Evolutionary conservation across 2,113 vertebrate genomes (phyloP).

Genomic region (Nycticryphes semicollaris): DNA sequence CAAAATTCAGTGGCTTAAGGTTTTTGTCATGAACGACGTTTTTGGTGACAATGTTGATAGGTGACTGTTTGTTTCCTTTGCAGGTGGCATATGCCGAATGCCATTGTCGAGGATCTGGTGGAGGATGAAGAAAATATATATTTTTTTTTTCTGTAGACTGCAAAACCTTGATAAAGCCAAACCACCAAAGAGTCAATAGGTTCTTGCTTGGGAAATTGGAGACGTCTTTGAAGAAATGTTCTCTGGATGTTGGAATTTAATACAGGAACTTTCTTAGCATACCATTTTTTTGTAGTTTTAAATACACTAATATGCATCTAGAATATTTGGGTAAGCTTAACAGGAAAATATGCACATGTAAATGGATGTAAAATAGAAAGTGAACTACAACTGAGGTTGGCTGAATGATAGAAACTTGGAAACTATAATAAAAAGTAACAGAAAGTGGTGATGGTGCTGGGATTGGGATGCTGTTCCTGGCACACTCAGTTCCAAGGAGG

Average conservation of each 20-base stretch:
- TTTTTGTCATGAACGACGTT: conserved; percentile 36
- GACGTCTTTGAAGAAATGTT: neutral
- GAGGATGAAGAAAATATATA: neutral
- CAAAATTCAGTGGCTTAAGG: conserved; percentile 76
- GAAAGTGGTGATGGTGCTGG: neutral
- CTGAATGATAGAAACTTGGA: neutral
- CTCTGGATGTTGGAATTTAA: neutral
- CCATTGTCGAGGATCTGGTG: conserved; percentile 80
- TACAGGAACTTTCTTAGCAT: neutral
- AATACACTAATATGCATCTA: neutral
- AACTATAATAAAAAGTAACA: neutral
- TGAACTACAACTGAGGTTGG: neutral
- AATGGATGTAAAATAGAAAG: neutral
- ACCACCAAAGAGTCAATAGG: neutral
- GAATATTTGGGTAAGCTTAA: neutral
- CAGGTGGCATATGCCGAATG: conserved; percentile 2
- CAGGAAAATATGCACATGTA: neutral
- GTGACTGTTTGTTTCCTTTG: conserved; percentile 79
- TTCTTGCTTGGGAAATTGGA: neutral
- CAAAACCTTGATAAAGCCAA: neutral
- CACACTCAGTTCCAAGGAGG: neutral
- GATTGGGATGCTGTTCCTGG: neutral
- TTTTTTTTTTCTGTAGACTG: neutral
- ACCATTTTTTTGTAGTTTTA: neutral
- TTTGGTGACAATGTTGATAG: conserved; percentile 84